Evolutionary conservation across 2,113 vertebrate genomes (phyloP).

Genomic region (Chlorodrepanis virens): DNA sequence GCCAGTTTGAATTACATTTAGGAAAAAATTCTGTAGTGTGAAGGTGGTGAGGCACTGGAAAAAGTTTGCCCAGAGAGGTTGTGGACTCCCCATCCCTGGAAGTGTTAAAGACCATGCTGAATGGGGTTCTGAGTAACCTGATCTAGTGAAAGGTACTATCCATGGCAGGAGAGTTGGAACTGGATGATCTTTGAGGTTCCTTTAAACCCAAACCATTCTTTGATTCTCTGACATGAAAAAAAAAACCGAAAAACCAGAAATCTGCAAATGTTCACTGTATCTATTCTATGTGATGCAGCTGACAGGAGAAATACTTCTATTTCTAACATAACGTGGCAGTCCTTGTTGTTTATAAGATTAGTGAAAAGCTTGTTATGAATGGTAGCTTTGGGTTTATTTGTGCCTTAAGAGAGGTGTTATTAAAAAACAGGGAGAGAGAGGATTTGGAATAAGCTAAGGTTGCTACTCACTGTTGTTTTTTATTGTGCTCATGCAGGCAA

Average conservation of each 20-base stretch:
- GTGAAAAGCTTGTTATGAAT: background rate
- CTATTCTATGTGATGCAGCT: background rate
- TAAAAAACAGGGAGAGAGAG: background rate
- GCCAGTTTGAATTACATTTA: background rate
- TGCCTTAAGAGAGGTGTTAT: background rate
- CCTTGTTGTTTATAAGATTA: background rate
- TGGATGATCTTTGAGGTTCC: background rate
- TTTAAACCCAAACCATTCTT: background rate
- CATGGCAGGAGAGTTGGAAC: background rate
- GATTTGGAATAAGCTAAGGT: background rate
- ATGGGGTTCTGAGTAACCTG: background rate
- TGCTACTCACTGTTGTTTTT: background rate
- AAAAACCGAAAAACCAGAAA: background rate
- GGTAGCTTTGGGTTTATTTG: background rate
- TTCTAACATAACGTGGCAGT: background rate
- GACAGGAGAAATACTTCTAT: background rate
- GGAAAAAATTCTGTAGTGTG: background rate
- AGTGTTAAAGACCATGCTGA: background rate
- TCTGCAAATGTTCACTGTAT: background rate
- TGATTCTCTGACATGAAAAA: background rate
- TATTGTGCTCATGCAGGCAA: background rate
- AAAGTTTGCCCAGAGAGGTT: background rate
- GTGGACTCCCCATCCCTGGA: background rate
- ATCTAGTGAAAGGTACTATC: background rate
- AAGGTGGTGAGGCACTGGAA: background rate